phyloP scores from a whole-genome alignment of 2,888 invertebrate species.

The Brachypalpus laphriformis region DNA sequence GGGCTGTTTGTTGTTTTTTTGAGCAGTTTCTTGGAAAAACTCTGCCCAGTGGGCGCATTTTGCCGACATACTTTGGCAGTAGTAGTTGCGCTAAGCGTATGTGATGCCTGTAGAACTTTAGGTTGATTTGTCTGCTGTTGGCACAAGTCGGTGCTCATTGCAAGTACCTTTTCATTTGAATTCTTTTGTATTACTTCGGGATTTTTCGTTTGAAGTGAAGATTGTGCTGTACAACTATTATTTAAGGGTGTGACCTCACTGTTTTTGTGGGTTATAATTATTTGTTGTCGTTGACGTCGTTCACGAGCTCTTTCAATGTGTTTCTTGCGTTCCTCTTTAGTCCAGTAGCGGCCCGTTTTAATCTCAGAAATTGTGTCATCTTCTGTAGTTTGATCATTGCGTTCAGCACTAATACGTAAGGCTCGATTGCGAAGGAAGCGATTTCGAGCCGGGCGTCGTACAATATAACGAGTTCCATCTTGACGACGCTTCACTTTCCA shows the following conservation, averaged over 20 bases:
- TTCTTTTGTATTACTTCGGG: constrained; percentile 21
- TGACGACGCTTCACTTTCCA: constrained; percentile 91
- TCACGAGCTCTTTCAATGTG: constrained; percentile 89
- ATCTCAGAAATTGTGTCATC: constrained; percentile 91
- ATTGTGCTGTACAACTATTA: background rate
- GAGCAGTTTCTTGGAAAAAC: constrained; percentile 32
- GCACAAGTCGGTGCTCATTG: constrained; percentile 3
- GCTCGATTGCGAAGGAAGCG: constrained; percentile 87
- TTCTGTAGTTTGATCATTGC: constrained; percentile 87
- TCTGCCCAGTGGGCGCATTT: constrained; percentile 25
- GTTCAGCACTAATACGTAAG: constrained; percentile 86
- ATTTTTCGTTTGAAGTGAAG: background rate
- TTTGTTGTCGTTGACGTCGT: constrained; percentile 84
- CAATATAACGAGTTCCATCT: constrained; percentile 90
- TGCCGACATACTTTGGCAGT: constrained; percentile 75
- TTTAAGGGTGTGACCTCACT: constrained; percentile 41
- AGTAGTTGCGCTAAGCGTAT: constrained; percentile 81
- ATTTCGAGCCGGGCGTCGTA: constrained; percentile 87
- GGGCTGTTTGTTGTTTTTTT: constrained; percentile 73
- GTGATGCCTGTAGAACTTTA: constrained; percentile 1
- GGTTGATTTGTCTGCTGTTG: constrained; percentile 19
- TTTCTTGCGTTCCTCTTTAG: constrained; percentile 88
- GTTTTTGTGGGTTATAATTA: constrained; percentile 59
- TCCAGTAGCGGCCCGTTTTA: constrained; percentile 90
- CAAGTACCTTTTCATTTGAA: constrained; percentile 9